Conservation (phyloP, 2,113 vertebrate species). For the Apeltes quadracus region DNA sequence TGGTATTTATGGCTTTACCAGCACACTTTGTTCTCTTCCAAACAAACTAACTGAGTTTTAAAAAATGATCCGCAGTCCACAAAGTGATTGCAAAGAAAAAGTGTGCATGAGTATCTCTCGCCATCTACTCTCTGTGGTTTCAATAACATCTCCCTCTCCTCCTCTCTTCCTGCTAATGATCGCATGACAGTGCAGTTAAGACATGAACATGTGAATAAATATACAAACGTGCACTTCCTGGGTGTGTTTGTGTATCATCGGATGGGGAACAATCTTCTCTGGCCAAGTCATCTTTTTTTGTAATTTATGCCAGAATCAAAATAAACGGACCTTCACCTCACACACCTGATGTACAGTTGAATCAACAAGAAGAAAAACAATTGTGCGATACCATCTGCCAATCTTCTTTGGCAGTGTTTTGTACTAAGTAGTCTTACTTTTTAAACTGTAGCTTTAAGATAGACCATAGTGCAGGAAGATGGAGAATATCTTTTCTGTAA, state of each 20-base stretch:
- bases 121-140: conserved; percentile 53
- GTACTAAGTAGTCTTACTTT: background rate
- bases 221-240: conserved; percentile 8
- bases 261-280: conserved; percentile 1
- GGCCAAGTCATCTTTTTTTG: conserved; percentile 15
- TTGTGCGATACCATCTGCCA: background rate
- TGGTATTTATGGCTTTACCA: conserved; percentile 56
- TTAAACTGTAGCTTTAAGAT: background rate
- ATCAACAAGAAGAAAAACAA: background rate
- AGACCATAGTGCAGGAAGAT: background rate
- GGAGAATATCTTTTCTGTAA: background rate
- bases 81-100: conserved; percentile 50
- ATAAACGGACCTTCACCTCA: background rate
- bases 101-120: conserved; percentile 60
- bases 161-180: conserved; percentile 31
- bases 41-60: conserved; percentile 63
- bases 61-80: conserved; percentile 66
- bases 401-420: background rate
- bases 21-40: conserved; percentile 58
- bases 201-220: conserved; percentile 23
- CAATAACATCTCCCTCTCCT: conserved; percentile 42
- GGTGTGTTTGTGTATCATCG: conserved; percentile 7
- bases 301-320: conserved; percentile 24
- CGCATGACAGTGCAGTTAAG: conserved; percentile 29
- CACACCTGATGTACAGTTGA: background rate